Percentiles rank a stretch among this genome's conserved stretches.
Conservation (phyloP, 2,888 invertebrate genomes). For the Mamestra brassicae region DNA sequence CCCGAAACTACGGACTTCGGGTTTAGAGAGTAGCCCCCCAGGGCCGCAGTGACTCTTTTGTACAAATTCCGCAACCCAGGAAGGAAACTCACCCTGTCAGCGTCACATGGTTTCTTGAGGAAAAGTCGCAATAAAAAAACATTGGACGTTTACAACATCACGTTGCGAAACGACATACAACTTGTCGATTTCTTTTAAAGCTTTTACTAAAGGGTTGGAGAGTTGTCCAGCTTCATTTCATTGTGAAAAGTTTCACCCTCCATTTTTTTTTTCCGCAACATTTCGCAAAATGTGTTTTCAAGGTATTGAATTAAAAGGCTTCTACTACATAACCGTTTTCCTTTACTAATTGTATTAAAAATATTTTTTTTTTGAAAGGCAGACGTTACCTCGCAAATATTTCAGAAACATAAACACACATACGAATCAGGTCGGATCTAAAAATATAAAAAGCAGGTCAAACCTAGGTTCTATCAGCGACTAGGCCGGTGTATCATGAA, state of each 20-base stretch:
- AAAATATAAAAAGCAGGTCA: conserved; percentile 27
- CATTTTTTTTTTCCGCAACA: neutral
- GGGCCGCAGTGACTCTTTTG: no score
- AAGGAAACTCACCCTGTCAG: neutral
- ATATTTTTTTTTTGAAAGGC: no score
- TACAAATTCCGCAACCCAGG: neutral
- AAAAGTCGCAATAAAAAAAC: neutral
- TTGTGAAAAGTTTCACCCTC: conserved; percentile 21
- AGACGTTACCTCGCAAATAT: no score
- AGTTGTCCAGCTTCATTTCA: neutral
- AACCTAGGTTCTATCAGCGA: conserved; percentile 24
- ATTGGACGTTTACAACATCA: neutral
- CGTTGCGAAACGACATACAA: neutral
- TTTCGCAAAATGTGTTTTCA: neutral
- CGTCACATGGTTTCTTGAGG: neutral
- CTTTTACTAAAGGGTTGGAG: neutral
- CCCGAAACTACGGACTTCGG: no score
- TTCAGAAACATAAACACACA: neutral
- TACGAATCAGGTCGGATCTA: conserved; percentile 21
- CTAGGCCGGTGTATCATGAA: conserved; percentile 38
- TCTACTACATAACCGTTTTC: conserved; percentile 1
- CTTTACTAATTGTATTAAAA: no score
- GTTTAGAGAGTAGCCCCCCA: no score
- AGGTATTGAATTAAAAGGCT: neutral
- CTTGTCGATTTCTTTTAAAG: neutral